Base-by-base conservation (phyloP, 2,888 invertebrate genomes). In the Hypolimnas misippus region DNA sequence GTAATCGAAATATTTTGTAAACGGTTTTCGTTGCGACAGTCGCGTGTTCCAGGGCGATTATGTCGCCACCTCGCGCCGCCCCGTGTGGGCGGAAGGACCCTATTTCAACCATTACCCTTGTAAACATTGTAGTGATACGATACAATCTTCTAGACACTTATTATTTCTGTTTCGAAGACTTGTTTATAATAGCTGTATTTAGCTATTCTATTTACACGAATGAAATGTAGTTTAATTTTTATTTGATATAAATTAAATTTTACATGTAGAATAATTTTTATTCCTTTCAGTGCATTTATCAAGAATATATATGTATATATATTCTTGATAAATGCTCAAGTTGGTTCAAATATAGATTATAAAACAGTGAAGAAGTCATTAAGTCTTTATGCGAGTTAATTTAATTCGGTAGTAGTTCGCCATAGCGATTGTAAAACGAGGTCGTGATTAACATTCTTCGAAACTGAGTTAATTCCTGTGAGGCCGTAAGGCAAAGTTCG, bases 1-100 rank as follows among this genome's bases (percentile, higher is more conserved):
- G 83, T 86, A 85, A 87, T 87, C 82, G 84, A 84, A 87, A 88
- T 88, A 85, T 89, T 69, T 89, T 88, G 87, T 87, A 85, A 88
- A 86, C 83, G 81, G 78, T 76, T 83, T 85, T 86, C 83, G 76
- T 71, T 67, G 70, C 61, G 68, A 71, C 68, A 67, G 76, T 79
- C 78, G 89, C 89, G 88, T 89, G 88, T 81, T 83, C 76, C 67
- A 69, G 77, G 80, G 71, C 82, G 79, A 85, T 89, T 87, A 89
- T 81, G 83, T 82, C 78, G 67, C 69, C 71, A 71, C 70, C 69
- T 62, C 65, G 65, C 62, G 66, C 68, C 71, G 66, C 73, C 69
- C 67, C 53, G 56, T 51, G 61, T 65, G 67, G 68, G 61, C 70
- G 67, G 64, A 62, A 64, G 63, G 57, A 61, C 70, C 67, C 69